phyloP scores from a whole-genome alignment of 2,797 vertebrate genomes.

The Bryconaethiops microstoma region DNA sequence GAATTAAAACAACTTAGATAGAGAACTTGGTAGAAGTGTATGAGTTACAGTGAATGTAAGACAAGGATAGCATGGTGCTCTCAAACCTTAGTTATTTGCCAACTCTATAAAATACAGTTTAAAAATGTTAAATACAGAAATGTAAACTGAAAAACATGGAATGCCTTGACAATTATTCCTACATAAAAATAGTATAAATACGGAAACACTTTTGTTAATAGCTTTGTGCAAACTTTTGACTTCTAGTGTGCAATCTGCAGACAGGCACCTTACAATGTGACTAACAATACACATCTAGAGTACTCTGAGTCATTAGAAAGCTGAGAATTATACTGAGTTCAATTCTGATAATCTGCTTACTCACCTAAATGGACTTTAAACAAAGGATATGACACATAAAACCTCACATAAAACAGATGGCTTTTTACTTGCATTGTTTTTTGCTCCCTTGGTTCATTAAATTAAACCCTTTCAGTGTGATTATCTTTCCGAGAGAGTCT shows the following conservation, averaged over 20 bases:
- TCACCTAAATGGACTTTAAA: slow-evolving; percentile 43
- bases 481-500: slow-evolving; percentile 48
- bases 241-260: slow-evolving; percentile 1
- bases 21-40: no score
- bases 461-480: slow-evolving; percentile 53
- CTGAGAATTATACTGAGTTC: slow-evolving; percentile 30
- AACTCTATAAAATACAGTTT: no score
- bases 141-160: no score
- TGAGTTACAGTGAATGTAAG: no score
- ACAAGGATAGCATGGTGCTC: no score
- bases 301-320: slow-evolving; percentile 25
- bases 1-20: no score
- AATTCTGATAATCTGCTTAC: slow-evolving; percentile 46
- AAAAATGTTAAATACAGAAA: no score
- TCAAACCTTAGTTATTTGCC: no score
- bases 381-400: slow-evolving; percentile 50
- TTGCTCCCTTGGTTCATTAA: slow-evolving; percentile 43
- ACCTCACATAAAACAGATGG: slow-evolving; percentile 48
- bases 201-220: background rate
- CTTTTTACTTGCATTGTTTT: slow-evolving; percentile 47
- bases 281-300: background rate
- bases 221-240: background rate
- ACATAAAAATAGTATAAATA: no score
- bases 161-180: no score
- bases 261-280: background rate